Percentiles rank a stretch among this genome's conserved stretches.
Conservation (phyloP, 2,888 invertebrate genomes). For the Toxonevra muliebris region DNA sequence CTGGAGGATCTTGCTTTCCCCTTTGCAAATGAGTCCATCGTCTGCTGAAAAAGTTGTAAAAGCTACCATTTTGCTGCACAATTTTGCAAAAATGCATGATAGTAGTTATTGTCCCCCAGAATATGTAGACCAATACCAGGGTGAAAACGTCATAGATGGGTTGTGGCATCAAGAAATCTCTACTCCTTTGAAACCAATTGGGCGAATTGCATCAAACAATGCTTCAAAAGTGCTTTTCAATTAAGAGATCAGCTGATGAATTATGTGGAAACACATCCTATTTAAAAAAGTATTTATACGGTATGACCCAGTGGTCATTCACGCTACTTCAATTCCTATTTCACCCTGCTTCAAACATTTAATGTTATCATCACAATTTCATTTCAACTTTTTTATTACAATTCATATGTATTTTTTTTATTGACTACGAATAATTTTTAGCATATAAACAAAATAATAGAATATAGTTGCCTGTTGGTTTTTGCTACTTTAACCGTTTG, state of each 20-base stretch:
- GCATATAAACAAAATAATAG: no score
- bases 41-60: slow-evolving; percentile 29
- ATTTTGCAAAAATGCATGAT: no score
- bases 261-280: slow-evolving; percentile 24
- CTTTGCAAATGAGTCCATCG: slow-evolving; percentile 30
- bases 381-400: no score
- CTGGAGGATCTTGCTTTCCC: slow-evolving; percentile 18
- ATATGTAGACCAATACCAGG: slow-evolving; percentile 32
- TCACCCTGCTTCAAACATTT: no score
- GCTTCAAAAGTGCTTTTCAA: slow-evolving; percentile 33
- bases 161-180: slow-evolving; percentile 31
- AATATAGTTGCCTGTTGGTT: no score
- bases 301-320: no score
- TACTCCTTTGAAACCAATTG: slow-evolving; percentile 21
- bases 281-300: no score
- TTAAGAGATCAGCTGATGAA: slow-evolving; percentile 32
- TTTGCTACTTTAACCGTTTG: no score
- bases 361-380: no score
- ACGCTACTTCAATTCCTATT: no score
- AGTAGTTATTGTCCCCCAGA: slow-evolving; percentile 32
- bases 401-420: no score
- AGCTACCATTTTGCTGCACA: slow-evolving; percentile 30
- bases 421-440: no score
- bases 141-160: slow-evolving; percentile 30
- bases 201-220: slow-evolving; percentile 33